A percentile compares a stretch with the other conserved stretches of the same genome.
Evolutionary conservation across 2,797 vertebrate species (phyloP).

Genomic region (Basileuterus tristriatus): DNA sequence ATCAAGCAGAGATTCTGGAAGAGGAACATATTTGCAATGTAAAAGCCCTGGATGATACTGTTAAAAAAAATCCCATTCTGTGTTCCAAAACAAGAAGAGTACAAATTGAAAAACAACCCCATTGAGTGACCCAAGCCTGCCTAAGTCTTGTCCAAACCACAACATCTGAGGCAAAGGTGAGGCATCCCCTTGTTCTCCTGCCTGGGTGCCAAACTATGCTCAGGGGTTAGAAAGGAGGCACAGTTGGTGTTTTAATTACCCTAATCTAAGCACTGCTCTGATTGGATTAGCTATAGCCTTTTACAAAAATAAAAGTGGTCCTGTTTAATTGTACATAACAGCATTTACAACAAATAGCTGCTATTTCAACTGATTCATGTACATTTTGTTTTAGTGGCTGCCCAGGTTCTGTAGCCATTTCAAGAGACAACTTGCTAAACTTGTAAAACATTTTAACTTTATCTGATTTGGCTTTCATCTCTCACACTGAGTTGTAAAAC

Average conservation of each 20-base stretch:
- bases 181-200: not conserved
- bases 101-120: not conserved
- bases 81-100: not conserved
- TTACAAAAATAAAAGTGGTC: not conserved
- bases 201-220: not conserved
- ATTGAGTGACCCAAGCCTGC: not conserved
- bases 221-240: not conserved
- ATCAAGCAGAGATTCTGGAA: not conserved
- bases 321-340: not conserved
- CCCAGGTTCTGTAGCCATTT: not conserved
- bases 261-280: not conserved
- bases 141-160: not conserved
- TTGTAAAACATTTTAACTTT: not conserved
- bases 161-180: not conserved
- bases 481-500: not conserved
- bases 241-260: not conserved
- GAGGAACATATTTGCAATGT: not conserved
- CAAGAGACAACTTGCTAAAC: not conserved
- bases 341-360: not conserved
- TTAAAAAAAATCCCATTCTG: not conserved
- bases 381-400: not conserved
- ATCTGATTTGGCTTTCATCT: slow-evolving; percentile 8
- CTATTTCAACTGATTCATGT: not conserved
- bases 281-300: not conserved
- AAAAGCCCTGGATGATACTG: not conserved